A percentile compares a stretch with the other conserved stretches of the same genome.
Evolutionary conservation across 2,888 invertebrate species (phyloP).

Genomic region (Drosophila formosana): DNA sequence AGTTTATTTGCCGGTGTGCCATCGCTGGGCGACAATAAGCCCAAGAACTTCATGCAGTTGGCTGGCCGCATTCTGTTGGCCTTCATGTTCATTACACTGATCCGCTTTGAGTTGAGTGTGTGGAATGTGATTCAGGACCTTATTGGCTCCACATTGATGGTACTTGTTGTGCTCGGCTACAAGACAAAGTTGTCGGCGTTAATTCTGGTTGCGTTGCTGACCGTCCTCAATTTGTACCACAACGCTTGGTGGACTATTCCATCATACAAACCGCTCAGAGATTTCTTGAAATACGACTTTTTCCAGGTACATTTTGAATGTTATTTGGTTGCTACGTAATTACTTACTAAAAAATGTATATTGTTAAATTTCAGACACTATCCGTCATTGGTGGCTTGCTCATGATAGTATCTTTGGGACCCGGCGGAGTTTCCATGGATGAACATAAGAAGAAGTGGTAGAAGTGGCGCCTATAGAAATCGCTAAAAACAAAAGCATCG

Average conservation of each 20-base stretch:
- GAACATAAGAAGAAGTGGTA: constrained; percentile 98
- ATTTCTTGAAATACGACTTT: constrained; percentile 99
- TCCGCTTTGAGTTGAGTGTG: constrained; percentile 96
- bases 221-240: constrained; percentile 96
- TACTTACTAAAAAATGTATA: not conserved
- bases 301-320: constrained; percentile 93
- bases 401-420: constrained; percentile 99
- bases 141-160: constrained; percentile 96
- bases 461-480: constrained; percentile 27
- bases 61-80: constrained; percentile 97
- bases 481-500: constrained; percentile 45
- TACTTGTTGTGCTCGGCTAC: constrained; percentile 98
- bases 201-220: constrained; percentile 94
- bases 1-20: constrained; percentile 98
- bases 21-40: constrained; percentile 96
- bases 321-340: not conserved
- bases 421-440: constrained; percentile 99
- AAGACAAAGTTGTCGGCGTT: constrained; percentile 99
- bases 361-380: constrained; percentile 92
- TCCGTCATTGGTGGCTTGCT: constrained; percentile 99
- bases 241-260: constrained; percentile 99
- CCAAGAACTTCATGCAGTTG: constrained; percentile 97
- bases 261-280: constrained; percentile 96
- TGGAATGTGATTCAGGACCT: constrained; percentile 96
- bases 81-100: constrained; percentile 99